Evolutionary conservation across 2,888 invertebrate species (phyloP).

Genomic region (Epinotia nisella): DNA sequence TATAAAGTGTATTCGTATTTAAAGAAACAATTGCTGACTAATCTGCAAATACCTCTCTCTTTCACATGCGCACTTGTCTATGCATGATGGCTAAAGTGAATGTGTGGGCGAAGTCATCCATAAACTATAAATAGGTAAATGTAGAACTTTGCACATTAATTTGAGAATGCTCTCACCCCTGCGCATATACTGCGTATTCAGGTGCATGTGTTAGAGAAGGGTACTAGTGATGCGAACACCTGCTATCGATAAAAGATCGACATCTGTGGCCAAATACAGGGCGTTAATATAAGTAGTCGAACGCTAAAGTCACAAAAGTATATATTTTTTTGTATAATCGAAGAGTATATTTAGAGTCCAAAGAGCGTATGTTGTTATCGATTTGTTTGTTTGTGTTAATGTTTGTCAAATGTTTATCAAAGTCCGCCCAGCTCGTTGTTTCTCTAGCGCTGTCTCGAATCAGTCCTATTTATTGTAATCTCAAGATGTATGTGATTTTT

Average conservation of each 20-base stretch:
- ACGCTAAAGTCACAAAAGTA: slow-evolving; percentile 70
- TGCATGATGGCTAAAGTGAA: too few species aligned
- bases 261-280: slow-evolving; percentile 40
- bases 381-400: slow-evolving; percentile 62
- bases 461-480: slow-evolving; percentile 79
- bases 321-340: slow-evolving; percentile 56
- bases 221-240: slow-evolving; percentile 4
- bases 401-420: slow-evolving; percentile 62
- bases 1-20: too few species aligned
- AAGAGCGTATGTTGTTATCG: slow-evolving; percentile 72
- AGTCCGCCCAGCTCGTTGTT: slow-evolving; percentile 71
- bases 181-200: background rate
- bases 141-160: background rate
- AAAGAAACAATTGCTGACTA: too few species aligned
- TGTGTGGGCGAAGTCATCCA: background rate
- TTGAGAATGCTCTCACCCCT: background rate
- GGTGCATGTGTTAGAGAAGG: background rate
- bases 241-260: background rate
- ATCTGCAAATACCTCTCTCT: background rate
- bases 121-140: background rate
- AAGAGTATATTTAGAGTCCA: slow-evolving; percentile 68
- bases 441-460: slow-evolving; percentile 77
- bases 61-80: background rate
- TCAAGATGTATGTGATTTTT: slow-evolving; percentile 81
- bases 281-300: slow-evolving; percentile 62